Conservation (phyloP, 2,888 invertebrate species). For the Mimumesa dahlbomi region DNA sequence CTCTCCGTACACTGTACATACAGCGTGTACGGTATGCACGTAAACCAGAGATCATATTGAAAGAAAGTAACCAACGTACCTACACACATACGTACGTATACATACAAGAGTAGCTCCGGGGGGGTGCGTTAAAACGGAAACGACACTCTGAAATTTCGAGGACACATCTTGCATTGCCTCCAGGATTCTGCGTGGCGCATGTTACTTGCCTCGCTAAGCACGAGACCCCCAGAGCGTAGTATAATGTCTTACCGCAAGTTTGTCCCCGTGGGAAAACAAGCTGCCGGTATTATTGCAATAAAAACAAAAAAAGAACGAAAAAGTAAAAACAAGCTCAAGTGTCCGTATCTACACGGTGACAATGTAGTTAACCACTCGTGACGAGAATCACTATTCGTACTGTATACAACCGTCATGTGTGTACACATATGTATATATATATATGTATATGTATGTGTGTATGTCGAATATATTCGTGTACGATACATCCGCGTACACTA, state of each 20-base stretch:
- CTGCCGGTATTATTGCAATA: conserved; percentile 35
- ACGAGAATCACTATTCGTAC: too few relatives aligned
- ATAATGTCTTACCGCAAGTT: conserved; percentile 28
- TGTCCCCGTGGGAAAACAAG: conserved; percentile 35
- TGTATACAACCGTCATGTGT: conserved; percentile 21
- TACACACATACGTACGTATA: too few relatives aligned
- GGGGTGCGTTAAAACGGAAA: background rate
- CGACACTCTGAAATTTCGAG: conserved; percentile 25
- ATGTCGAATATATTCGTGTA: too few relatives aligned
- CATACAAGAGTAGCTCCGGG: too few relatives aligned
- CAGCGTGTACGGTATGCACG: too few relatives aligned
- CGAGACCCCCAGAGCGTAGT: conserved; percentile 5
- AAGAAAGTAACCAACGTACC: too few relatives aligned
- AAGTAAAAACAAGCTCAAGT: conserved; percentile 35
- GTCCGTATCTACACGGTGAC: conserved; percentile 37
- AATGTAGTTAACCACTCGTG: conserved; percentile 48
- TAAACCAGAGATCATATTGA: too few relatives aligned
- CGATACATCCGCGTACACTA: background rate
- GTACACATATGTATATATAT: conserved; percentile 9
- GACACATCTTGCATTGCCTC: conserved; percentile 10
- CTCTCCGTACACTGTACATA: too few relatives aligned
- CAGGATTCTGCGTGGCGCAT: background rate
- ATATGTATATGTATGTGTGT: too few relatives aligned
- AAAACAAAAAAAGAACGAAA: too few relatives aligned
- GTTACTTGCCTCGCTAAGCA: background rate